A percentile compares a stretch with the other conserved stretches of the same genome.
Evolutionary conservation across 1,140 invertebrate genomes (phyloP).

Genomic region (Philotrypesis tridentata): DNA sequence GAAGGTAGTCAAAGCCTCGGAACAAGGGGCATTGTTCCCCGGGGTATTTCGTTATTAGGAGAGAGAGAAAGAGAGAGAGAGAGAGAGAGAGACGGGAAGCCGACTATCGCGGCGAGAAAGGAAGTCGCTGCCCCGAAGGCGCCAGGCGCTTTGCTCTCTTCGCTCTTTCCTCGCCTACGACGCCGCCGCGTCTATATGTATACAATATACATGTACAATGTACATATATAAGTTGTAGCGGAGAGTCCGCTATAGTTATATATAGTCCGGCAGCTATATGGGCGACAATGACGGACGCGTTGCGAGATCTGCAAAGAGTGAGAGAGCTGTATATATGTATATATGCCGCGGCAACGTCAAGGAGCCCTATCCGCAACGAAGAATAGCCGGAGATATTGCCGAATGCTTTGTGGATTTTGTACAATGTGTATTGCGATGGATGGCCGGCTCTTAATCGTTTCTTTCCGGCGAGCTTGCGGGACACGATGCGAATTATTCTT

Average conservation of each 20-base stretch:
- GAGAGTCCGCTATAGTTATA: no score
- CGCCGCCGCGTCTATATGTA: no score
- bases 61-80: neutral
- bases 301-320: no score
- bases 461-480: no score
- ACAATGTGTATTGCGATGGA: neutral
- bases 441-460: neutral
- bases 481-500: no score
- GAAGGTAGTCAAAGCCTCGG: constrained; percentile 22
- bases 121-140: neutral
- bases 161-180: no score
- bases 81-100: neutral
- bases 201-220: no score
- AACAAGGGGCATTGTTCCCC: constrained; percentile 37
- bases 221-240: neutral
- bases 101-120: neutral
- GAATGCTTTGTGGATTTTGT: neutral
- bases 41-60: constrained; percentile 35
- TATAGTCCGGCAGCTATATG: no score
- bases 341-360: neutral
- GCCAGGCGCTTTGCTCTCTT: neutral
- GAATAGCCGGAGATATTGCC: neutral
- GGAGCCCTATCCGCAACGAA: neutral
- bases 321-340: no score
- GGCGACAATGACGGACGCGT: neutral